Conservation (phyloP, 2,797 vertebrate species). For the Sebastolobus alascanus region DNA sequence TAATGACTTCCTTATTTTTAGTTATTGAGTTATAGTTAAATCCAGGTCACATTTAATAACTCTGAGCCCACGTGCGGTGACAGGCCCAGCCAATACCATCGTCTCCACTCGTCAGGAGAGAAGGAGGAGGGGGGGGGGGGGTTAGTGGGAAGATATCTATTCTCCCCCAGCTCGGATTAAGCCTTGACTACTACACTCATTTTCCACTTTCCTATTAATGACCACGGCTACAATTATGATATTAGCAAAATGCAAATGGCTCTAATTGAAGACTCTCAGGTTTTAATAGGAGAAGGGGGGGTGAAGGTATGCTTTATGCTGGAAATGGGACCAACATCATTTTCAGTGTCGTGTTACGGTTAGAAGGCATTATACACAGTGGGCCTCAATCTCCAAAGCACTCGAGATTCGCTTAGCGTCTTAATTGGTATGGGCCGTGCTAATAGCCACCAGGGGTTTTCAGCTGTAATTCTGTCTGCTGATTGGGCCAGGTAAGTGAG, state of each 20-base stretch:
- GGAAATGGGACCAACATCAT: slow-evolving; percentile 81
- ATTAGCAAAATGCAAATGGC: slow-evolving; percentile 88
- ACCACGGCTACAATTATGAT: slow-evolving; percentile 87
- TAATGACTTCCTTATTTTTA: slow-evolving; percentile 79
- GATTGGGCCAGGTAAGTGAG: slow-evolving; percentile 83
- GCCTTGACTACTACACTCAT: slow-evolving; percentile 78
- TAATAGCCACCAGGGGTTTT: slow-evolving; percentile 84
- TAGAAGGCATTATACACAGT: slow-evolving; percentile 84
- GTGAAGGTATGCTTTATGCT: slow-evolving; percentile 79
- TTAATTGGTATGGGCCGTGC: slow-evolving; percentile 85
- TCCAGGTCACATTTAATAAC: slow-evolving; percentile 79
- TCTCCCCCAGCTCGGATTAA: slow-evolving; percentile 77
- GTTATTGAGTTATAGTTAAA: slow-evolving; percentile 82
- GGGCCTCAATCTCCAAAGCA: slow-evolving; percentile 86
- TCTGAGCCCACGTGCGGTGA: slow-evolving; percentile 55
- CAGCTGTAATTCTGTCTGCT: slow-evolving; percentile 78
- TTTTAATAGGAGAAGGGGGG: slow-evolving; percentile 79
- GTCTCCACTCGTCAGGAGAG: slow-evolving; percentile 61
- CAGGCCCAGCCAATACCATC: slow-evolving; percentile 65
- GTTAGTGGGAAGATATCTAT: slow-evolving; percentile 64
- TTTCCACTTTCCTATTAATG: slow-evolving; percentile 87
- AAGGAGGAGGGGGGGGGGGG: background rate
- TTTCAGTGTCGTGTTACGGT: slow-evolving; percentile 81
- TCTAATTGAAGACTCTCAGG: slow-evolving; percentile 88
- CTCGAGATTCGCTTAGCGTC: slow-evolving; percentile 86